A percentile compares a stretch with the other conserved stretches of the same genome.
phyloP scores from a whole-genome alignment of 2,797 vertebrate species.

The Tapirus indicus region DNA sequence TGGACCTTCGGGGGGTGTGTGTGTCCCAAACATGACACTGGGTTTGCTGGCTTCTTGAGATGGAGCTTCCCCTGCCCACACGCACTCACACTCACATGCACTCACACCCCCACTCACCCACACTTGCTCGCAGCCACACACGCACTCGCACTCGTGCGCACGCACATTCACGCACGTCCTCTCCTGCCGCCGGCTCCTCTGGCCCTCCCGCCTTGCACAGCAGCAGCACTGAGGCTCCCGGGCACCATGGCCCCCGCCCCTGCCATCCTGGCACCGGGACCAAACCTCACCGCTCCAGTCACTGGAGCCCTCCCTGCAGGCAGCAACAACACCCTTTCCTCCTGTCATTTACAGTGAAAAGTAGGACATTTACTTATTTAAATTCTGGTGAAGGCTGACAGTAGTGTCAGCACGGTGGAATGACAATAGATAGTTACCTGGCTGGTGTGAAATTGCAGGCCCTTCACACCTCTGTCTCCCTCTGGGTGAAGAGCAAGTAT shows the following conservation, averaged over 20 bases:
- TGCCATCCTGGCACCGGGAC: not conserved
- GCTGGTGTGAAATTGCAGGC: not conserved
- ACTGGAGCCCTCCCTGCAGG: not conserved
- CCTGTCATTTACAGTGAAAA: not conserved
- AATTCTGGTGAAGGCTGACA: fast-evolving
- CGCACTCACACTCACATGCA: not conserved
- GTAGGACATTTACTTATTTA: not conserved
- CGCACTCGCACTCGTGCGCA: fast-evolving
- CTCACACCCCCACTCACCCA: not conserved
- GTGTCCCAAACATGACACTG: too few species aligned
- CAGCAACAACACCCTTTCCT: not conserved
- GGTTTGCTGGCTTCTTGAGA: not conserved
- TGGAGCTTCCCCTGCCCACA: not conserved
- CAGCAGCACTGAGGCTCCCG: too few species aligned
- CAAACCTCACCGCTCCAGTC: too few species aligned
- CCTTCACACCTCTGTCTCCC: fast-evolving
- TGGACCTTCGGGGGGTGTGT: too few species aligned
- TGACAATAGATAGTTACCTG: fast-evolving
- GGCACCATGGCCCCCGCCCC: too few species aligned
- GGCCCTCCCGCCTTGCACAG: too few species aligned
- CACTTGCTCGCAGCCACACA: not conserved
- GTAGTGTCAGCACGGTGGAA: fast-evolving
- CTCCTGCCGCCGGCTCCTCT: too few species aligned
- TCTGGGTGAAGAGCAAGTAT: fast-evolving
- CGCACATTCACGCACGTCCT: too few species aligned